Base-by-base conservation (phyloP, 2,888 invertebrate species). In the Meteorus colon region DNA sequence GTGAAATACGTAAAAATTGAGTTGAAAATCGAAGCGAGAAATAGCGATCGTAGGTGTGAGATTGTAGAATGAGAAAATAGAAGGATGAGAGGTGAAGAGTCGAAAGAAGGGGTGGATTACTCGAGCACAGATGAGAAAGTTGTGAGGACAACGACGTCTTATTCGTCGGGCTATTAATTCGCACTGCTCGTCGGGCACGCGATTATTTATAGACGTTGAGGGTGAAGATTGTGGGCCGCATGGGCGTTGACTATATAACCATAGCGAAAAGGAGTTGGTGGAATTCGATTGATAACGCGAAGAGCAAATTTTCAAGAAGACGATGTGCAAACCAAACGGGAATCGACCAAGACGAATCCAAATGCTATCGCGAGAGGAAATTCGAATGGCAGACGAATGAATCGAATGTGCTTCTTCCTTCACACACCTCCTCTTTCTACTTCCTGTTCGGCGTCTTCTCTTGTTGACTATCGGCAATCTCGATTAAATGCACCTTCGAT, bases 91-190 rank as follows among this genome's bases (percentile, higher is more conserved):
- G 55, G 63, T 73, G 68, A 65, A 65, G 48, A 72, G 66, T 59
- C 67, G 45, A 62, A 24, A 24, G 24, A 24, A 45, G 48, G 73
- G 31, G n/a, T 4, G 69, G 41, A 71, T 66, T 60, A 45, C 55
- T 60, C 16, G 60, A 51, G 48, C 70, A 68, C 72, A 76, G 81
- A 81, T 80, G 78, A 80, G 76, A 78, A 78, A 81, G 78, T 80
- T 78, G 24, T 24, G 78, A 78, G 79, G 77, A 67, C 79, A 78
- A 78, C 70, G 78, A 77, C 77, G 77, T 76, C 79, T 78, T 78
- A 80, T 79, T 80, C 78, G 77, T 77, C 66, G 79, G 73, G 76
- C 78, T 81, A 80, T 81, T 81, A 81, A 81, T 81, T 80, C 77
- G 77, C 71, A 72, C 78, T 71, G 78, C 75, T 78, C 70, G 71